phyloP scores from a whole-genome alignment of 2,888 invertebrate species.

The Biston stratarius region DNA sequence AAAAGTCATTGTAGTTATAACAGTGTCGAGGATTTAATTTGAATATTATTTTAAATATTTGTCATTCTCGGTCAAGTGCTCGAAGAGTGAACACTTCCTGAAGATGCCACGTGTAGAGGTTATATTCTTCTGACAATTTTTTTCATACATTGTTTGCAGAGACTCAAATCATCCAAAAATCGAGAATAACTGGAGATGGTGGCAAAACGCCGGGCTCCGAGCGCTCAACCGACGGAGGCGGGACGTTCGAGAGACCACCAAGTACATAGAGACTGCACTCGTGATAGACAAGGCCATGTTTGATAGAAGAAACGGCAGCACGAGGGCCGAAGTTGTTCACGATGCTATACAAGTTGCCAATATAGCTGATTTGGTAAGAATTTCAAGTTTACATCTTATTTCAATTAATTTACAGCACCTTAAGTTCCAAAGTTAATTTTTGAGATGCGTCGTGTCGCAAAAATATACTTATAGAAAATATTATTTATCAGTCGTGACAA shows the following conservation, averaged over 20 bases:
- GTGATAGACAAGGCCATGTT: slow-evolving; percentile 99
- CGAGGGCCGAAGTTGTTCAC: slow-evolving; percentile 94
- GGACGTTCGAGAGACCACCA: slow-evolving; percentile 95
- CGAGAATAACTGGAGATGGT: slow-evolving; percentile 74
- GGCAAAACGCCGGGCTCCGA: slow-evolving; percentile 71
- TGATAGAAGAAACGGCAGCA: slow-evolving; percentile 95
- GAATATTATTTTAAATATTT: too few relatives aligned
- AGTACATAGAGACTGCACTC: slow-evolving; percentile 98
- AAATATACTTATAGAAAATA: too few relatives aligned
- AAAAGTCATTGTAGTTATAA: too few relatives aligned
- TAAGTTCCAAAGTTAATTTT: too few relatives aligned
- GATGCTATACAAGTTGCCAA: slow-evolving; percentile 99
- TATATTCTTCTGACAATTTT: not conserved
- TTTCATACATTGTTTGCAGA: slow-evolving; percentile 46
- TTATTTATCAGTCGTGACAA: not conserved
- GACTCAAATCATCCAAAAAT: slow-evolving; percentile 60
- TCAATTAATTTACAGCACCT: too few relatives aligned
- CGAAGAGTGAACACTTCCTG: too few relatives aligned
- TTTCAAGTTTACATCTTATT: slow-evolving; percentile 40
- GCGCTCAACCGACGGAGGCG: slow-evolving; percentile 81
- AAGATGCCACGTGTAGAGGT: too few relatives aligned
- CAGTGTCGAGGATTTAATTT: too few relatives aligned
- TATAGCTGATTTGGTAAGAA: slow-evolving; percentile 97
- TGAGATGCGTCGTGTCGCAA: too few relatives aligned
- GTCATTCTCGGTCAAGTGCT: too few relatives aligned